Conservation (phyloP, 1,140 invertebrate genomes). For the Marisa cornuarietis region DNA sequence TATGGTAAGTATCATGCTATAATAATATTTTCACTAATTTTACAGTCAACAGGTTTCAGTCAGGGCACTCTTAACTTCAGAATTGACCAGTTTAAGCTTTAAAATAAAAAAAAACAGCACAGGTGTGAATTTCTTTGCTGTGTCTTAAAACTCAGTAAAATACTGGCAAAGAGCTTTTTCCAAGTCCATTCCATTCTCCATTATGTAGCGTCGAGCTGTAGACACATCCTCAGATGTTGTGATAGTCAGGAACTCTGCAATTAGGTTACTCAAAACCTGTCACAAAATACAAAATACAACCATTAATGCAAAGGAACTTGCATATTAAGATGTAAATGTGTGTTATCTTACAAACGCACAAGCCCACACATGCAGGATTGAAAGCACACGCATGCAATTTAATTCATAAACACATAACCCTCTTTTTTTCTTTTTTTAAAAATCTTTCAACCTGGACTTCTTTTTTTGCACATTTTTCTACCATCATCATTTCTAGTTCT, state of each 20-base stretch:
- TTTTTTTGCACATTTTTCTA: too few relatives aligned
- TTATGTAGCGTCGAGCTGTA: constrained; percentile 37
- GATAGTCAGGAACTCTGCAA: constrained; percentile 42
- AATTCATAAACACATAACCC: too few relatives aligned
- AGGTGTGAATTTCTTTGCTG: not conserved
- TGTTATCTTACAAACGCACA: constrained; percentile 13
- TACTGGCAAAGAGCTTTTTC: constrained; percentile 36
- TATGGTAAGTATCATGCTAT: too few relatives aligned
- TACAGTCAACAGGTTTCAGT: too few relatives aligned
- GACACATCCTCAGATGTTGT: constrained; percentile 39
- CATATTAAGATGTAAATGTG: not conserved
- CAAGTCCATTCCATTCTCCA: constrained; percentile 41
- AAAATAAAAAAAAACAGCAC: too few relatives aligned
- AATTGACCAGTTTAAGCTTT: too few relatives aligned
- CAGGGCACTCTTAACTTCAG: too few relatives aligned
- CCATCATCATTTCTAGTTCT: too few relatives aligned
- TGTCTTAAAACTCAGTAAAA: constrained; percentile 1
- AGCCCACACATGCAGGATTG: not conserved
- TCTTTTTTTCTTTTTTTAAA: too few relatives aligned
- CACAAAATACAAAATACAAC: constrained; percentile 16
- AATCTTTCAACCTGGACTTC: too few relatives aligned
- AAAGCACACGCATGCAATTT: not conserved
- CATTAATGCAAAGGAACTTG: not conserved
- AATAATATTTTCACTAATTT: too few relatives aligned
- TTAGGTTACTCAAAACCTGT: constrained; percentile 36